Conservation (phyloP, 2,888 invertebrate species). For the Darwinula stevensoni region DNA sequence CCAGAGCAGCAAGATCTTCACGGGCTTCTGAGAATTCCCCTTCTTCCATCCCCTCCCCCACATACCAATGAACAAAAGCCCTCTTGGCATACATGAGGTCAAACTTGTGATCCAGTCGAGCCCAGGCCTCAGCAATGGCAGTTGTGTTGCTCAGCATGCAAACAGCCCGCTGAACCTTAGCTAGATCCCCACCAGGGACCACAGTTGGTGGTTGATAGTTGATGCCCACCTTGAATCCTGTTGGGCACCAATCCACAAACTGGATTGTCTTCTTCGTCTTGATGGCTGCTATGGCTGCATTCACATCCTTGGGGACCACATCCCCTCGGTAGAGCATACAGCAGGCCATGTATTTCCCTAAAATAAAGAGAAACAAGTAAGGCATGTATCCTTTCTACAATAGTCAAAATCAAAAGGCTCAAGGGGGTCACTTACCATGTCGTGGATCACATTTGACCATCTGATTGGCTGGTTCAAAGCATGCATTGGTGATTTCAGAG, state of each 20-base stretch:
- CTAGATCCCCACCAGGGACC: conserved; percentile 18
- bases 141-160: no score
- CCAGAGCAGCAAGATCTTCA: no score
- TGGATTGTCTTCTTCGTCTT: conserved; percentile 24
- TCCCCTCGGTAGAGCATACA: no score
- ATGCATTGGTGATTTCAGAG: no score
- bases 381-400: no score
- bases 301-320: conserved; percentile 21
- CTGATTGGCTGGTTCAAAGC: no score
- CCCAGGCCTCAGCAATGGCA: conserved; percentile 25
- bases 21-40: conserved; percentile 13
- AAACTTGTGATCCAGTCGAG: conserved; percentile 24
- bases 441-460: conserved; percentile 35
- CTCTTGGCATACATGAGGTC: no score
- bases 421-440: conserved; percentile 14
- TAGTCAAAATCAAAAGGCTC: no score
- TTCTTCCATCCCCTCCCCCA: conserved; percentile 17
- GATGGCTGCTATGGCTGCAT: conserved; percentile 18
- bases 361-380: no score
- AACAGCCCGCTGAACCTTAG: conserved; percentile 22
- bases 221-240: no score
- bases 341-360: no score
- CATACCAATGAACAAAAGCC: conserved; percentile 26
- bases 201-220: conserved; percentile 22
- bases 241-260: no score